phyloP scores from a whole-genome alignment of 2,113 vertebrate species.

The Panurus biarmicus region DNA sequence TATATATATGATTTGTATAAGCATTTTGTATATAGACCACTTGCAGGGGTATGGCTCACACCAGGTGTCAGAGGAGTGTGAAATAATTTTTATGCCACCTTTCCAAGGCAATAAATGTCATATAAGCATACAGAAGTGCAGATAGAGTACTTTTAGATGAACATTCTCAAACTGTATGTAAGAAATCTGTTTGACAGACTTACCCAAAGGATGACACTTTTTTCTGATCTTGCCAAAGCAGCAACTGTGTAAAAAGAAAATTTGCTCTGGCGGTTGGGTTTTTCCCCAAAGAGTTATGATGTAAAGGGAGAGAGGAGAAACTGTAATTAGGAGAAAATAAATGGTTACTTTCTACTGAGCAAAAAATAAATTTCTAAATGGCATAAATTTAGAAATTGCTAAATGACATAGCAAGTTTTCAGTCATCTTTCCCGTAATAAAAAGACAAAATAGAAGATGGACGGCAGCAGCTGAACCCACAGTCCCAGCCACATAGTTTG shows the following conservation, averaged over 20 bases:
- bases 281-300: not conserved
- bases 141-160: slow-evolving; percentile 41
- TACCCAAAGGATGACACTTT: slow-evolving; percentile 43
- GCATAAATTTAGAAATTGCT: not conserved
- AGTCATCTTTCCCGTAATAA: slow-evolving; percentile 12
- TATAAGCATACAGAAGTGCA: slow-evolving; percentile 62
- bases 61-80: slow-evolving; percentile 40
- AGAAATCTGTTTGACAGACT: slow-evolving; percentile 65
- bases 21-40: not conserved
- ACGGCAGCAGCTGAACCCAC: not conserved
- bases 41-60: not conserved
- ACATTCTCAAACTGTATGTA: slow-evolving; percentile 46
- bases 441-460: not conserved
- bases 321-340: not conserved
- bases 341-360: not conserved
- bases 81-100: slow-evolving; percentile 66
- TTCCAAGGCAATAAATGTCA: slow-evolving; percentile 72
- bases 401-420: slow-evolving; percentile 51
- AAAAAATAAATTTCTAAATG: not conserved
- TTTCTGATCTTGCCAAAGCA: slow-evolving; percentile 39
- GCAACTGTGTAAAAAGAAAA: not conserved
- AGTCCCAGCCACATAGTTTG: not conserved
- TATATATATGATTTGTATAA: not conserved
- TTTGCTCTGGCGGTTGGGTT: slow-evolving; percentile 29
- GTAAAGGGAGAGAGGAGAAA: not conserved